Conservation (phyloP, 2,113 vertebrate genomes). For the Chinchilla lanigera region DNA sequence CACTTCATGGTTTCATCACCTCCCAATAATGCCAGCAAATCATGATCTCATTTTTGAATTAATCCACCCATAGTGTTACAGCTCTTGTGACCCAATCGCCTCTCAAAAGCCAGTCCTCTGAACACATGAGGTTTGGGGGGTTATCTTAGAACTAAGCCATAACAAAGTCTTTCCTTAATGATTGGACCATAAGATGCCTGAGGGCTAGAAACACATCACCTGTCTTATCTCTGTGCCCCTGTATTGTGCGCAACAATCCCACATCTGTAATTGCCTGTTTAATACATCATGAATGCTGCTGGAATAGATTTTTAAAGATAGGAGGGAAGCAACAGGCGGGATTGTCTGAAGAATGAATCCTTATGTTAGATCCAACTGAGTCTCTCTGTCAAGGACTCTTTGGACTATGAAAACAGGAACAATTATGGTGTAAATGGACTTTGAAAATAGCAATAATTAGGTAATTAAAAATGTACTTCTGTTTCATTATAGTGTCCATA, state of each 20-base stretch:
- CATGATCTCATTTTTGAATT: not conserved
- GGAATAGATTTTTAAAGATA: not conserved
- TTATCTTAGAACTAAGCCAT: not conserved
- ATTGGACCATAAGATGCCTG: not conserved
- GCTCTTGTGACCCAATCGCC: not conserved
- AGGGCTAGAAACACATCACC: not conserved
- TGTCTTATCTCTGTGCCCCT: not conserved
- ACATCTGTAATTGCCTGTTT: not conserved
- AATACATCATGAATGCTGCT: not conserved
- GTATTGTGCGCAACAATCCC: not conserved
- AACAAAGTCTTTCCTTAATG: not conserved
- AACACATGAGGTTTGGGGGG: too few species aligned
- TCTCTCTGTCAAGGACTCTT: slow-evolving; percentile 76
- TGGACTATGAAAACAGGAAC: slow-evolving; percentile 81
- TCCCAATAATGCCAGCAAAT: not conserved
- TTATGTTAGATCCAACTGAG: slow-evolving; percentile 63
- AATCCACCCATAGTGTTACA: not conserved
- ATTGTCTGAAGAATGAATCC: slow-evolving; percentile 40
- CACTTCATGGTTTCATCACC: not conserved
- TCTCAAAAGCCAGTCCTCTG: not conserved
- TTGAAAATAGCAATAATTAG: slow-evolving; percentile 88
- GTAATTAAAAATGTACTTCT: slow-evolving; percentile 87
- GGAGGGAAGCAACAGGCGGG: not conserved
- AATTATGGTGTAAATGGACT: slow-evolving; percentile 86
- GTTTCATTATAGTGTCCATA: slow-evolving; percentile 86